Evolutionary conservation across 2,797 vertebrate species (phyloP), one percentile per base, ranked within the genome.

Genomic region (Anniella stebbinsi): DNA sequence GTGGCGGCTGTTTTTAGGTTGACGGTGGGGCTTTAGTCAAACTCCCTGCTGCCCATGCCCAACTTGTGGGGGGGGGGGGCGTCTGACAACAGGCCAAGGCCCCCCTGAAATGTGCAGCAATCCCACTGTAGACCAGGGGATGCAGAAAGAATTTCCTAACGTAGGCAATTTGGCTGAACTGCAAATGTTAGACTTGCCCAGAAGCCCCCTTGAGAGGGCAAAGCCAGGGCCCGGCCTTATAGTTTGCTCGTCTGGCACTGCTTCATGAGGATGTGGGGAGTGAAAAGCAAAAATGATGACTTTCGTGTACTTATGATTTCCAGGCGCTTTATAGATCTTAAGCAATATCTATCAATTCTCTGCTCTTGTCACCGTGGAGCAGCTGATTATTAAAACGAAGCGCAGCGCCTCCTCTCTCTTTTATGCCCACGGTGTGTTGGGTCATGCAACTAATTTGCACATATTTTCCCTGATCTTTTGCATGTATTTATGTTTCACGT

Each of bases 311-410:
- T 87, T 84, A 73, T 93, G 82, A 86, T 94, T 94, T 92, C 86
- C 38, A 36, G 84, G 70, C 45, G 75, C 85, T 88, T 92, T 88
- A 25, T 88, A 80, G 89, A 84, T 88, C 87, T 88, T 75, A 77
- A 93, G 90, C 94, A 95, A 93, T 93, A 94, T 51, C 77, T 84
- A 66, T 45, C 93, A 80, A 72, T 95, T 95, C 89, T 88, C 89
- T 91, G 93, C 89, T 93, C 84, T 89, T 81, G 89, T 93, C 93
- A 84, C 94, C 33, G 25, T 1, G 76, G 91, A 93, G 51, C 15
- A 54, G 88, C 80, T 84, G 89, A 89, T 91, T 91, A 93, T 96
- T 95, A 95, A 96, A 94, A 95, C 95, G 87, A 90, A 81, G 87
- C 87, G 86, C 87, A 84, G 84, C 75, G 67, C 86, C 90, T 93